Evolutionary conservation across 2,797 vertebrate species (phyloP).

Genomic region (Antennarius maculatus): DNA sequence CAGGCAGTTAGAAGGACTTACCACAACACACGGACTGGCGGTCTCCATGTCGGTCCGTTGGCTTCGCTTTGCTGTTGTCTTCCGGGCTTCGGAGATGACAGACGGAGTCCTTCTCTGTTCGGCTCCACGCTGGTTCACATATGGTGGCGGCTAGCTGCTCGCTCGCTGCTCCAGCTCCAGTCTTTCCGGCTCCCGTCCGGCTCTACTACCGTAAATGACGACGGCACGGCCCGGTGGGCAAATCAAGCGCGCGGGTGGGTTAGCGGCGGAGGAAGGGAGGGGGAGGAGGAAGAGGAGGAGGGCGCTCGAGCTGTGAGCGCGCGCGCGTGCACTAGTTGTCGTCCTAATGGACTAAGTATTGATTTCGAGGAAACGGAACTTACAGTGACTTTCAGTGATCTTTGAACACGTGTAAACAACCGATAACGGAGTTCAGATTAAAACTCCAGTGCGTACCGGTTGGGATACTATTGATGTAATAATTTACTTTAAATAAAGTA

Average conservation of each 20-base stretch:
- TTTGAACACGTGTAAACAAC: no score
- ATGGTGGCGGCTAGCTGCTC: conserved; percentile 14
- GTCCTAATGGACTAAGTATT: no score
- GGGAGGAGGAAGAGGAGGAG: no score
- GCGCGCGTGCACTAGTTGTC: background rate
- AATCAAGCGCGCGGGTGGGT: conserved; percentile 18
- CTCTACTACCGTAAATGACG: background rate
- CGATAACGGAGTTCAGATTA: no score
- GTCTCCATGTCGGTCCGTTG: conserved; percentile 76
- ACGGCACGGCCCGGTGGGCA: conserved; percentile 6
- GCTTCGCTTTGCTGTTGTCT: background rate
- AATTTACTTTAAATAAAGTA: no score
- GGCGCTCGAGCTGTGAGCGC: background rate
- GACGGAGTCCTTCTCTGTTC: background rate
- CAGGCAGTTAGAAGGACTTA: conserved; percentile 52
- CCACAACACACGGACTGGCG: conserved; percentile 79
- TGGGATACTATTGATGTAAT: no score
- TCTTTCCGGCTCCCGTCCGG: conserved; percentile 1
- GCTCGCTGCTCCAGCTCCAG: conserved; percentile 23
- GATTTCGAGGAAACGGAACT: no score
- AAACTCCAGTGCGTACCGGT: no score
- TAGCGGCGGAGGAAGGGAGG: conserved; percentile 5
- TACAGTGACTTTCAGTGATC: no score
- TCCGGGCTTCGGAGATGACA: background rate
- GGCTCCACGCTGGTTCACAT: conserved; percentile 22